These are phyloP conservation scores for Prolemur simus DNA, from an alignment of 2,113 vertebrate genomes.

Conservation along the genomic window DNA sequence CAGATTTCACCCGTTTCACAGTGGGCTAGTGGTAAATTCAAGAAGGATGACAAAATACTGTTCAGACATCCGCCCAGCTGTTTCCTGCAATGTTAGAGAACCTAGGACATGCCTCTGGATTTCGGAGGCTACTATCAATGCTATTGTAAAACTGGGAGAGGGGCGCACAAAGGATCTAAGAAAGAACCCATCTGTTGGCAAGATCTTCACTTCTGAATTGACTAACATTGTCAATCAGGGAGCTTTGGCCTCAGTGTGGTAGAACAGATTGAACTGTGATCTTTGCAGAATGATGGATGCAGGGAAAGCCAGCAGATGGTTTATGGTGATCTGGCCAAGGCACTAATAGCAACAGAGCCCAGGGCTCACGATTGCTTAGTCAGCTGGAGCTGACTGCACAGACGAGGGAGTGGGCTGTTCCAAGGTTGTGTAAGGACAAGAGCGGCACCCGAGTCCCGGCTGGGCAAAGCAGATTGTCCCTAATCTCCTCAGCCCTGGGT, in stretches of 20 bases:
- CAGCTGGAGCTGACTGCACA: slow-evolving; percentile 11
- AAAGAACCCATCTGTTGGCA: background rate
- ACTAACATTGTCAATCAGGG: background rate
- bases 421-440: slow-evolving; percentile 53
- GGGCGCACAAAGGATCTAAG: background rate
- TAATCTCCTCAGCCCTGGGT: slow-evolving; percentile 33
- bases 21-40: background rate
- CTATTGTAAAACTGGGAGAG: background rate
- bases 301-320: slow-evolving; percentile 62
- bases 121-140: background rate
- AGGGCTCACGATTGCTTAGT: background rate
- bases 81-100: background rate
- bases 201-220: background rate
- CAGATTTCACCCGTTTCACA: background rate
- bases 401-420: background rate
- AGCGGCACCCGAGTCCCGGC: background rate
- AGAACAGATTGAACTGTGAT: slow-evolving; percentile 47
- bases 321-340: slow-evolving; percentile 33
- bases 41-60: background rate
- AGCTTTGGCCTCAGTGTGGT: background rate
- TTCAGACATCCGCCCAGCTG: background rate
- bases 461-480: slow-evolving; percentile 58
- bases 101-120: background rate
- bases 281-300: slow-evolving; percentile 24
- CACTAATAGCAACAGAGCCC: slow-evolving; percentile 30